Conservation (phyloP, 2,797 vertebrate species). For the Podarcis siculus region DNA sequence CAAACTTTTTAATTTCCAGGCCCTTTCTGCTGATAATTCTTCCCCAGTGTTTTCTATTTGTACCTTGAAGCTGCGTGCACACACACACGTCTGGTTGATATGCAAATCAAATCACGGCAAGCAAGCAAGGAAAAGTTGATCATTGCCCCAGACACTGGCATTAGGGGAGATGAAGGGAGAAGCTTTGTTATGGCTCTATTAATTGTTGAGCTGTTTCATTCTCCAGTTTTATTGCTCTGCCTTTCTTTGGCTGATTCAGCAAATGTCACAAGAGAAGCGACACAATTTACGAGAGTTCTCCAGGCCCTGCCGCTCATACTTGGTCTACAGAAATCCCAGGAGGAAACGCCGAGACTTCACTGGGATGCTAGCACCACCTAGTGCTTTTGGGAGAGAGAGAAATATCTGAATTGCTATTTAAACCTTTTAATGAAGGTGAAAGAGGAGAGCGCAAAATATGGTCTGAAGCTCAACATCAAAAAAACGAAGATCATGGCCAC, state of each 20-base stretch:
- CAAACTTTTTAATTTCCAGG: too few relatives aligned
- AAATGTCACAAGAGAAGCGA: slow-evolving; percentile 14
- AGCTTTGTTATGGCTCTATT: not conserved
- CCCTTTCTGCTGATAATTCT: not conserved
- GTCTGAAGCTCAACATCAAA: too few relatives aligned
- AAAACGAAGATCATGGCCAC: too few relatives aligned
- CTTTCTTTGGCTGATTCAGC: slow-evolving; percentile 25
- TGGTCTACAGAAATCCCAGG: not conserved
- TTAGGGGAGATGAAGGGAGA: not conserved
- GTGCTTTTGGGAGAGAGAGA: not conserved
- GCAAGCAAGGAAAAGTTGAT: not conserved
- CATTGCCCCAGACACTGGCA: not conserved
- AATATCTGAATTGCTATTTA: not conserved
- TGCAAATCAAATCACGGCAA: not conserved
- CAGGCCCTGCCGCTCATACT: not conserved
- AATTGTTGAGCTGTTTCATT: not conserved
- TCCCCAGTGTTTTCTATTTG: not conserved
- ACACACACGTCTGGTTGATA: too few relatives aligned
- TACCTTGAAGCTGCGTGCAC: not conserved
- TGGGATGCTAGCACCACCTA: not conserved
- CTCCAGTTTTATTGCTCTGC: not conserved
- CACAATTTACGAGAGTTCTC: not conserved
- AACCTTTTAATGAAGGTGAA: too few relatives aligned
- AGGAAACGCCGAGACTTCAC: not conserved
- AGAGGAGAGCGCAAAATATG: too few relatives aligned